Conservation (phyloP, 2,888 invertebrate genomes). For the Drosophila engyochracea region DNA sequence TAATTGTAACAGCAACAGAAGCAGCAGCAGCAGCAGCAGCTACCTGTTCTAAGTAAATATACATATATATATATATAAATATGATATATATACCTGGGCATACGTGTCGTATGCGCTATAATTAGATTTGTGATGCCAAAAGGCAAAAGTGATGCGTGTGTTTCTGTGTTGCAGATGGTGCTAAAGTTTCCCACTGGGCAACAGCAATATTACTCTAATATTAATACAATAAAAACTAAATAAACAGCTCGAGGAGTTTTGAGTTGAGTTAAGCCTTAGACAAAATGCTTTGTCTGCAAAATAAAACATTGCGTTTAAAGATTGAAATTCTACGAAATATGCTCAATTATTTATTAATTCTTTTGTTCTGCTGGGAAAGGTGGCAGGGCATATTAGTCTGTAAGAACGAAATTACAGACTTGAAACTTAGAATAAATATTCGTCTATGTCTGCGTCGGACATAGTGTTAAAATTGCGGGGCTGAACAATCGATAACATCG, state of each 20-base stretch:
- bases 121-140: slow-evolving; percentile 46
- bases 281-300: neutral
- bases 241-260: neutral
- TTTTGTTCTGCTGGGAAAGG: neutral
- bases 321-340: neutral
- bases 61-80: neutral
- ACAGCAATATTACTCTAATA: slow-evolving; percentile 11
- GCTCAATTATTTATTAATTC: neutral
- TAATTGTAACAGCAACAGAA: slow-evolving; percentile 43
- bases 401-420: no score
- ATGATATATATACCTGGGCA: slow-evolving; percentile 2
- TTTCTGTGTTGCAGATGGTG: slow-evolving; percentile 11
- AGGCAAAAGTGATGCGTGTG: slow-evolving; percentile 26
- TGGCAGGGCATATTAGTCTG: neutral
- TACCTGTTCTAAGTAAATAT: slow-evolving; percentile 4
- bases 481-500: neutral
- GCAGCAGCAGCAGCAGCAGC: slow-evolving; percentile 9
- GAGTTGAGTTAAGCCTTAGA: neutral
- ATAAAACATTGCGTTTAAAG: neutral
- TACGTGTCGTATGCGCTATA: slow-evolving; percentile 58
- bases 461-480: neutral
- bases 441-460: no score
- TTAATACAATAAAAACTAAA: slow-evolving; percentile 2
- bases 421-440: neutral
- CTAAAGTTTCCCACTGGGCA: slow-evolving; percentile 39